Conservation (phyloP, 2,113 vertebrate genomes). For the Grallaria varia region DNA sequence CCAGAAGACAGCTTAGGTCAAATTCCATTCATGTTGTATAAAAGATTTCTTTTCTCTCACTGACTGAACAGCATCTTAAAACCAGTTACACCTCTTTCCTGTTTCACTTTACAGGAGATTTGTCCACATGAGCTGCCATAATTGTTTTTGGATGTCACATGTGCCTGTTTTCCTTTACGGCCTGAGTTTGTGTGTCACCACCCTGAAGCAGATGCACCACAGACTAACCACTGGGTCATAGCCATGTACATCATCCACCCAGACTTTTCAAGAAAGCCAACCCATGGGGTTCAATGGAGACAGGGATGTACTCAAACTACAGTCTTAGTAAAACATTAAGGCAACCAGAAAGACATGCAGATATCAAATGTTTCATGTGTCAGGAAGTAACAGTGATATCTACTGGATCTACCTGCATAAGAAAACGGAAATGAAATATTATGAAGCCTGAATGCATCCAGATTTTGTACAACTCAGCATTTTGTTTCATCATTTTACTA, state of each 20-base stretch:
- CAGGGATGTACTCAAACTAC: neutral
- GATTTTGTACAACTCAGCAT: neutral
- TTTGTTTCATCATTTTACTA: neutral
- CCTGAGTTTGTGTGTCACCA: neutral
- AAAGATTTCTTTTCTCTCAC: neutral
- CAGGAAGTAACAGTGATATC: neutral
- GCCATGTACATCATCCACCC: rapidly evolving
- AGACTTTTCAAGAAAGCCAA: neutral
- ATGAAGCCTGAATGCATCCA: neutral
- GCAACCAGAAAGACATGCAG: neutral
- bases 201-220: neutral
- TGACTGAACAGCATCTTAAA: neutral
- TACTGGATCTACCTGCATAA: neutral
- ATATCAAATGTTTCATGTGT: neutral
- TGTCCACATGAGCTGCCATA: neutral
- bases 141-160: rapidly evolving
- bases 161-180: rapidly evolving
- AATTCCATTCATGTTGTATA: neutral
- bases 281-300: neutral
- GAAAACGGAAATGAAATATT: neutral
- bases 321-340: neutral
- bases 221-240: neutral
- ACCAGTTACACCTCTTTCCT: neutral
- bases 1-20: neutral
- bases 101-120: neutral